Conservation (phyloP, 2,888 invertebrate genomes). For the Corythucha ciliata region DNA sequence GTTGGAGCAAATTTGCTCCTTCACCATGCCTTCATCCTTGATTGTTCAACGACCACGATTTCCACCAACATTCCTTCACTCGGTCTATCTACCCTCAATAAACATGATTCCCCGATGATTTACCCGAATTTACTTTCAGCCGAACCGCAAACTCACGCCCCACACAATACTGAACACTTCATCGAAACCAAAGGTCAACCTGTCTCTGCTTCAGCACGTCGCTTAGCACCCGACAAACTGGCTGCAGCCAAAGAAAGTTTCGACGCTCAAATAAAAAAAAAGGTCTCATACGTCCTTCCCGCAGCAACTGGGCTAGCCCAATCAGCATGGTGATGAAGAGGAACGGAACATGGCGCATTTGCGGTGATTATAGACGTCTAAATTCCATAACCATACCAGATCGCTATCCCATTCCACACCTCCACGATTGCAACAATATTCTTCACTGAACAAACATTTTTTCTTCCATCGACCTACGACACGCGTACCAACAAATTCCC, state of each 20-base stretch:
- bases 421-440: slow-evolving; percentile 34
- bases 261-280: slow-evolving; percentile 39
- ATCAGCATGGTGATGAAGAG: no score
- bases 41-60: no score
- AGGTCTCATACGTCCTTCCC: slow-evolving; percentile 42
- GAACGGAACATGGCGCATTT: no score
- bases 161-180: background rate
- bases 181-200: background rate
- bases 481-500: slow-evolving; percentile 35
- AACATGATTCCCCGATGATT: no score
- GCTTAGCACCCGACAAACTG: no score
- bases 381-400: slow-evolving; percentile 37
- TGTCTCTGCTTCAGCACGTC: background rate
- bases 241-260: no score
- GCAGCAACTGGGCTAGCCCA: slow-evolving; percentile 41
- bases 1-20: slow-evolving; percentile 11
- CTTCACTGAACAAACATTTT: no score
- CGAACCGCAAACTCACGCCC: background rate
- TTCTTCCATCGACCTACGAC: slow-evolving; percentile 37
- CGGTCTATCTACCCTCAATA: no score
- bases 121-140: background rate
- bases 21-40: slow-evolving; percentile 8
- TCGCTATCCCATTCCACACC: slow-evolving; percentile 36
- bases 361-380: slow-evolving; percentile 37
- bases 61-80: no score